These are phyloP conservation scores for Melanerpes formicivorus DNA, from an alignment of 2,113 vertebrate genomes.

Conservation along the genomic window DNA sequence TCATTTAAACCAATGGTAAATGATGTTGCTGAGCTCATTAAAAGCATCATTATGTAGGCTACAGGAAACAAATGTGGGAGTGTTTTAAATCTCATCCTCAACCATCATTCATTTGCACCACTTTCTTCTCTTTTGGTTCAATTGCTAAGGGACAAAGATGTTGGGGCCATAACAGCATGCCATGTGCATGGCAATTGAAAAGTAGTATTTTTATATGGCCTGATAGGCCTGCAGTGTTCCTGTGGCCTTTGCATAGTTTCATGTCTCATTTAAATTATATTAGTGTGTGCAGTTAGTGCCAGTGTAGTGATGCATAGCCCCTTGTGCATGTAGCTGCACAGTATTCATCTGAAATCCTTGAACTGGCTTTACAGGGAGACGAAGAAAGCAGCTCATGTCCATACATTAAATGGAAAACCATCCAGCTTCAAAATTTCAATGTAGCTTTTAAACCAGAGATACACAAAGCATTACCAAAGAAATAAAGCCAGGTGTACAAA, in stretches of 20 bases:
- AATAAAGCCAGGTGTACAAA: not conserved
- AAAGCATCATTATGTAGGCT: not conserved
- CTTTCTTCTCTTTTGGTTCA: not conserved
- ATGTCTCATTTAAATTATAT: not conserved
- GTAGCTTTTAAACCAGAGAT: not conserved
- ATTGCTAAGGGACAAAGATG: fast-evolving
- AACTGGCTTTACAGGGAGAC: not conserved
- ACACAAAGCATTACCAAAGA: not conserved
- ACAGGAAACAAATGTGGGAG: not conserved
- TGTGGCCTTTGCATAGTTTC: not conserved
- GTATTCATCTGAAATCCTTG: not conserved
- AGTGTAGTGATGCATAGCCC: not conserved
- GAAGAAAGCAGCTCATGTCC: fast-evolving
- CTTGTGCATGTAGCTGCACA: not conserved
- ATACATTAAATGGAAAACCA: not conserved
- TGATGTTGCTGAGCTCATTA: not conserved
- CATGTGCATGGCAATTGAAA: fast-evolving
- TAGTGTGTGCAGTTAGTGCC: not conserved
- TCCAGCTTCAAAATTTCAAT: not conserved
- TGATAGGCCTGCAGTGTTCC: not conserved
- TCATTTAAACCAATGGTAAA: not conserved
- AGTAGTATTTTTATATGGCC: not conserved
- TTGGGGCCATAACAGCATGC: not conserved
- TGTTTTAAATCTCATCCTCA: not conserved
- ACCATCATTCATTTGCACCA: not conserved